Evolutionary conservation across 2,113 vertebrate species (phyloP).

Genomic region (Brienomyrus longianalis): DNA sequence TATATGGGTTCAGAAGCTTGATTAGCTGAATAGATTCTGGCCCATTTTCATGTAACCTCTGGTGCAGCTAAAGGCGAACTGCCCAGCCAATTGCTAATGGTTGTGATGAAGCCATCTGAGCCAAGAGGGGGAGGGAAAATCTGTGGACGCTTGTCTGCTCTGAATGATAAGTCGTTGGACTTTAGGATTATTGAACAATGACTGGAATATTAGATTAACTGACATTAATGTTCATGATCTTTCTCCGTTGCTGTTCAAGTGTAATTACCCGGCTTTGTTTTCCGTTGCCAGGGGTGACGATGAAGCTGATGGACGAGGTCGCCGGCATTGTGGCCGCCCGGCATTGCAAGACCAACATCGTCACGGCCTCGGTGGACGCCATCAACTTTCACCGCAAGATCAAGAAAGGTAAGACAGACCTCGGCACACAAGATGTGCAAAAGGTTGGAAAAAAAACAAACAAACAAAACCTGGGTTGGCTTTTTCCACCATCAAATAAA

Average conservation of each 20-base stretch:
- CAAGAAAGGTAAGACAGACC: slow-evolving; percentile 70
- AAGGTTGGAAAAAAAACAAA: background rate
- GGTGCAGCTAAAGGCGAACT: background rate
- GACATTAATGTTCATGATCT: background rate
- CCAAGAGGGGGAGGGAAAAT: background rate
- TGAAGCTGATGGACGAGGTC: slow-evolving; percentile 97
- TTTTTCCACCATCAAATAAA: background rate
- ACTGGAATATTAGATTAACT: background rate
- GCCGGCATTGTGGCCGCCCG: slow-evolving; percentile 84
- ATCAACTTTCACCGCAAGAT: slow-evolving; percentile 95
- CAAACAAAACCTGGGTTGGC: background rate
- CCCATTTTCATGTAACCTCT: background rate
- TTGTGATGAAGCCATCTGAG: background rate
- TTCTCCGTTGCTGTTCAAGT: background rate
- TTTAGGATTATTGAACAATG: background rate
- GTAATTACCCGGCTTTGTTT: background rate
- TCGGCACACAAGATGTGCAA: background rate
- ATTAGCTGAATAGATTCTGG: background rate
- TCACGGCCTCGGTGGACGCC: slow-evolving; percentile 88
- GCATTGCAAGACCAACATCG: slow-evolving; percentile 91
- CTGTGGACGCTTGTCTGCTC: background rate
- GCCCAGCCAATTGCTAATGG: background rate
- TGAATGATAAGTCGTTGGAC: background rate
- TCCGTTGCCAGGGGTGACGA: slow-evolving; percentile 75
- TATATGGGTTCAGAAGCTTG: background rate